A percentile compares a stretch with the other conserved stretches of the same genome.
phyloP scores from a whole-genome alignment of 30 jellyfish, hydroid and myxozoan genomes.

The Hydractinia symbiolongicarpus region DNA sequence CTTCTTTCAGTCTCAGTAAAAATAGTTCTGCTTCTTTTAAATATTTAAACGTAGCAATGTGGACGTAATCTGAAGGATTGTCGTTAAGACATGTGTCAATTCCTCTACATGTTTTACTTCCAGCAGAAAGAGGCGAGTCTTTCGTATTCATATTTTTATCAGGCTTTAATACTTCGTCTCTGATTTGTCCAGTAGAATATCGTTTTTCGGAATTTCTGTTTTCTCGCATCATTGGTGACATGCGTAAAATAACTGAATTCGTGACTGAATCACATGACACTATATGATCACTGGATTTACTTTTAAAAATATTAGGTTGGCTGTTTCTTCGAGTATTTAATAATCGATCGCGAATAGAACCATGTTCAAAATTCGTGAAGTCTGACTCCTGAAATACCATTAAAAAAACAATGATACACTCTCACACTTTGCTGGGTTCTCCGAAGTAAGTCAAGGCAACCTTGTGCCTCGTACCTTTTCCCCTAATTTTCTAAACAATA shows the following conservation, averaged over 20 bases:
- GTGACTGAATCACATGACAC: neutral
- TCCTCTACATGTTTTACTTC: conserved; percentile 38
- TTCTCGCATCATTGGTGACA: conserved; percentile 12
- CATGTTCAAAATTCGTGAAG: too few relatives aligned
- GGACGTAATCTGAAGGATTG: conserved; percentile 49
- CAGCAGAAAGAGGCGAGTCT: too few relatives aligned
- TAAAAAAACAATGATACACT: too few relatives aligned
- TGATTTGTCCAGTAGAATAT: neutral
- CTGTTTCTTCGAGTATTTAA: conserved; percentile 8
- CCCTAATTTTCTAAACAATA: too few relatives aligned
- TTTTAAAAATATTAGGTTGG: neutral
- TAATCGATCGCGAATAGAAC: neutral
- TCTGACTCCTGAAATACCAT: too few relatives aligned
- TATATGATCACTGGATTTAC: neutral
- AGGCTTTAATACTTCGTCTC: neutral
- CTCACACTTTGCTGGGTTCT: too few relatives aligned
- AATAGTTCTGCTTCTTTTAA: conserved; percentile 41
- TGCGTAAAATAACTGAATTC: conserved; percentile 1
- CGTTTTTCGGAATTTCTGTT: conserved; percentile 6
- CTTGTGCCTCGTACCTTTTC: too few relatives aligned
- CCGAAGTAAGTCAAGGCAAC: too few relatives aligned
- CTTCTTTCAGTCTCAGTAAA: conserved; percentile 29
- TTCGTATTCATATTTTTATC: neutral
- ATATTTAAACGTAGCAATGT: conserved; percentile 48
- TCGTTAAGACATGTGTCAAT: conserved; percentile 41